Conservation (phyloP, 2,797 vertebrate genomes). For the Sebastolobus altivelis region DNA sequence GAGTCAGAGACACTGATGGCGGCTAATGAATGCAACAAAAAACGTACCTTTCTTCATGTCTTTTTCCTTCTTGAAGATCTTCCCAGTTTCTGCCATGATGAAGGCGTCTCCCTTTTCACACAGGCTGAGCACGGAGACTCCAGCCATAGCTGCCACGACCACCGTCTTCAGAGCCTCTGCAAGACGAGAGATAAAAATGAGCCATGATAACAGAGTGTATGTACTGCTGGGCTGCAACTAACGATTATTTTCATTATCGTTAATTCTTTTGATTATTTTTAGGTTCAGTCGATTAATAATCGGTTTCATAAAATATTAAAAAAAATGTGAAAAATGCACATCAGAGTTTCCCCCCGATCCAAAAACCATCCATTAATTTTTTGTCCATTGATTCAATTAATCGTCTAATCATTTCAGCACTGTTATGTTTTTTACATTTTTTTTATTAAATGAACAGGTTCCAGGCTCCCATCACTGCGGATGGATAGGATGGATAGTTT, state of each 20-base stretch:
- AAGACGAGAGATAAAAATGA: conserved; percentile 5
- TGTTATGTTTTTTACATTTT: neutral
- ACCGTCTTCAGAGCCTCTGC: conserved; percentile 91
- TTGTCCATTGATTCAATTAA: neutral
- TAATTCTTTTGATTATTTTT: neutral
- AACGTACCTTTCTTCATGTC: conserved; percentile 96
- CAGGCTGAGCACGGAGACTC: conserved; percentile 90
- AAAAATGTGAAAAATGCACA: neutral
- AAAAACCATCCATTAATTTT: neutral
- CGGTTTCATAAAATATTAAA: neutral
- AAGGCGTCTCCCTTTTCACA: conserved; percentile 95
- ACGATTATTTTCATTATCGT: neutral
- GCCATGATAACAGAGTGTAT: neutral
- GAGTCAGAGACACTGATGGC: neutral
- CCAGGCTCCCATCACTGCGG: neutral
- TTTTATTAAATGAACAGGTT: neutral
- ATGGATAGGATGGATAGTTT: neutral
- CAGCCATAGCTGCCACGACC: conserved; percentile 87
- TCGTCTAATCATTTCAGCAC: neutral
- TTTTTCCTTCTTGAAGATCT: conserved; percentile 99
- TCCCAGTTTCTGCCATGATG: conserved; percentile 94
- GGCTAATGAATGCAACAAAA: neutral
- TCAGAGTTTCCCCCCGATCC: neutral
- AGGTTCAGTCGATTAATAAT: neutral
- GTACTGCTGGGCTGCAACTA: neutral